Evolutionary conservation across 1,140 invertebrate genomes (phyloP), one percentile per base, ranked within the genome.

Genomic region (Dysdera silvatica): DNA sequence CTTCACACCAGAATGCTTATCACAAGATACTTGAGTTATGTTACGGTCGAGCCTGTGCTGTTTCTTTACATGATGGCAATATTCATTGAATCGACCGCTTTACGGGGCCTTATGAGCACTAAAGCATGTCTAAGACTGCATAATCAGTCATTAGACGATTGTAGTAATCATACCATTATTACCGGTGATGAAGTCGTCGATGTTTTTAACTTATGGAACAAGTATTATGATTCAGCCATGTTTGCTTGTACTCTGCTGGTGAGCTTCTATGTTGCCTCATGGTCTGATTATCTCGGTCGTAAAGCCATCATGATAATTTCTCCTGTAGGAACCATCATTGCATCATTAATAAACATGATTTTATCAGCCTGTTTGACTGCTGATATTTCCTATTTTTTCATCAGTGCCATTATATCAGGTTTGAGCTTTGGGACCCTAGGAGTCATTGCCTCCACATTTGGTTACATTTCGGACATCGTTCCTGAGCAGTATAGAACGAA

Each of bases 371-470:
- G 71, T 41, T 61, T 69, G 10, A 48, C 70, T 4, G 61, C 70
- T n/a, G 69, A 73, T 18, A 64, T 77, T 10, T 51, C 43, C 18
- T 74, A 71, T 56, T 68, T 80, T 29, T 62, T 79, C 20, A 60
- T 80, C 57, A 76, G 77, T 35, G 71, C 70, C 35, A 23, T 74
- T 28, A 18, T 80, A 1, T 75, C 74, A 52, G 80, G 80, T 0
- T 69, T 93, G 0, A 86, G 87, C 6, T 88, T 88, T 1, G 89
- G 89, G 2, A 89, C 86, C 83, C 87, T 91, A 68, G 88, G 87
- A 18, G 87, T 91, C 83, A 84, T 91, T 65, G 91, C 92, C 85
- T 87, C 87, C 14, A 84, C 88, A 32, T 93, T 92, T 73, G 91
- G 89, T 73, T 93, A 91, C 70, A 87, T 94, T 40, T 87, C 84